Conservation (phyloP, 1,140 invertebrate genomes). For the Drosophila sucinea region DNA sequence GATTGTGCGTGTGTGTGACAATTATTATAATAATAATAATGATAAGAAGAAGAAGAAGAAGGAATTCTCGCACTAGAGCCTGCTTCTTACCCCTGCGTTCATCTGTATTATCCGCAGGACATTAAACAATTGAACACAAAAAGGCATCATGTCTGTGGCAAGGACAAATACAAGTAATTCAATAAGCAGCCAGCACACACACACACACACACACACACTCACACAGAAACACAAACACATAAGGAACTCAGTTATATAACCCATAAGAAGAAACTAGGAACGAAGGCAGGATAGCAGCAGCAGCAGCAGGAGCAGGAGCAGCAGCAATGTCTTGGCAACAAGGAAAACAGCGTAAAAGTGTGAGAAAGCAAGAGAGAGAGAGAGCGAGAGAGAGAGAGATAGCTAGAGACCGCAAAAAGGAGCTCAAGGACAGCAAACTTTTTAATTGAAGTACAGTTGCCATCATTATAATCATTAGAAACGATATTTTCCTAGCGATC, state of each 20-base stretch:
- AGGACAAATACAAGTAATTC: slow-evolving; percentile 38
- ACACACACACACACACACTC: background rate
- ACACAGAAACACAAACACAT: background rate
- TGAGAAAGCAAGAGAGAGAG: background rate
- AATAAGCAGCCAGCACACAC: slow-evolving; percentile 36
- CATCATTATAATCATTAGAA: background rate
- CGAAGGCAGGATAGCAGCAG: background rate
- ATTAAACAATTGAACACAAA: slow-evolving; percentile 65
- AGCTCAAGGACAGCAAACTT: background rate
- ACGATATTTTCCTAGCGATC: background rate
- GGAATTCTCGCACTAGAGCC: background rate
- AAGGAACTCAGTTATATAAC: background rate
- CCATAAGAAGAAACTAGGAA: slow-evolving; percentile 2
- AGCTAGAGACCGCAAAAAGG: slow-evolving; percentile 1
- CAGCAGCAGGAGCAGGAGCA: background rate
- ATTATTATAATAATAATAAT: background rate
- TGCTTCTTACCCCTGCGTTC: background rate
- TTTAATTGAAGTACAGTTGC: slow-evolving; percentile 6
- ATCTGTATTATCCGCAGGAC: slow-evolving; percentile 44
- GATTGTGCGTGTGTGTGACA: too few relatives aligned
- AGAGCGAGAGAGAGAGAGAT: background rate
- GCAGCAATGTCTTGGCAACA: slow-evolving; percentile 40
- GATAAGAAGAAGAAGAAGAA: background rate
- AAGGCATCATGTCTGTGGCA: slow-evolving; percentile 25
- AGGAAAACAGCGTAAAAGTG: slow-evolving; percentile 25